phyloP scores from a whole-genome alignment of 2,888 invertebrate species.

The Cecidostiba fungosa region DNA sequence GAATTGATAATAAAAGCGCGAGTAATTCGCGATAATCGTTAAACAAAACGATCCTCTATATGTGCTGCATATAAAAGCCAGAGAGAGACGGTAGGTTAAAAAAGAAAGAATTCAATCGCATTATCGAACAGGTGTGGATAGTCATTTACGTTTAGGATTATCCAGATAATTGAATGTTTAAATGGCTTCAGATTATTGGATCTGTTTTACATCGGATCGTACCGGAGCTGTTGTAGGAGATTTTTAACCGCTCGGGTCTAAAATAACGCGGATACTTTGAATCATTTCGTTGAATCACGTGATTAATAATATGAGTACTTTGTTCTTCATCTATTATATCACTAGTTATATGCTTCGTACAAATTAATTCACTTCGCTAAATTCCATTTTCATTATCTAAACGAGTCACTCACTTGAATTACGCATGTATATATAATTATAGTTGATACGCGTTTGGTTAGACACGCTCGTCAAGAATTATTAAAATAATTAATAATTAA shows the following conservation, averaged over 20 bases:
- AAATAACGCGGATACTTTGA: background rate
- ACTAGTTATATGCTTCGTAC: too few relatives aligned
- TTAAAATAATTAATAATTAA: background rate
- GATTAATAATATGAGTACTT: constrained; percentile 32
- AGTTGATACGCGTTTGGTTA: background rate
- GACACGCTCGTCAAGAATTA: background rate
- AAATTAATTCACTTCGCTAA: too few relatives aligned
- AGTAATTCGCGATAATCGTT: constrained; percentile 15
- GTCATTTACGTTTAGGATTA: constrained; percentile 42
- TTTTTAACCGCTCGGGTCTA: background rate
- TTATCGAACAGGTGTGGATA: constrained; percentile 38
- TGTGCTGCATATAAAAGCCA: background rate
- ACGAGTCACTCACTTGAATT: too few relatives aligned
- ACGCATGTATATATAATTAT: too few relatives aligned
- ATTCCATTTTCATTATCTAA: background rate
- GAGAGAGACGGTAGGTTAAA: background rate
- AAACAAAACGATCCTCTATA: constrained; percentile 28
- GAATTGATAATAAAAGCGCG: constrained; percentile 5
- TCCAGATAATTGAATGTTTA: constrained; percentile 47
- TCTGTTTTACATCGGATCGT: constrained; percentile 1
- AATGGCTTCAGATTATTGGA: constrained; percentile 49
- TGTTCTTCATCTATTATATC: too few relatives aligned
- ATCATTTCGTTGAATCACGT: background rate
- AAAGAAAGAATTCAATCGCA: constrained; percentile 25
- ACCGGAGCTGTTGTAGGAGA: background rate